phyloP scores from a whole-genome alignment of 2,113 vertebrate genomes.

The Notothenia coriiceps region DNA sequence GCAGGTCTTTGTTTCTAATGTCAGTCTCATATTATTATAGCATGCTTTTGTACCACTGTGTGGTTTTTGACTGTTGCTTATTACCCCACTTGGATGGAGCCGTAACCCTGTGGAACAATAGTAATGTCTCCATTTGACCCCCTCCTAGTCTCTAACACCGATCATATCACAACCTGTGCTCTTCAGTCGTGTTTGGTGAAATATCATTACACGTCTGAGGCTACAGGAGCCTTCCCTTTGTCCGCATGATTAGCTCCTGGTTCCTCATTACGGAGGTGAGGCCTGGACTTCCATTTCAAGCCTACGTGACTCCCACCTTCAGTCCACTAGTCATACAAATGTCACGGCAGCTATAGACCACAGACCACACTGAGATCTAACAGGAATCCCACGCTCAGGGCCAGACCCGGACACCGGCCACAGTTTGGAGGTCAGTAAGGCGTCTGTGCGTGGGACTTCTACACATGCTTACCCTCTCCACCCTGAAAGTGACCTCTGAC shows the following conservation, averaged over 20 bases:
- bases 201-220: slow-evolving; percentile 49
- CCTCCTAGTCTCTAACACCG: slow-evolving; percentile 5
- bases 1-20: too few species aligned
- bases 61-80: not conserved
- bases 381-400: slow-evolving; percentile 53
- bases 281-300: slow-evolving; percentile 65
- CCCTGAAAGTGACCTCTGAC: slow-evolving; percentile 65
- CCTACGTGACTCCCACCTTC: slow-evolving; percentile 72
- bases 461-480: slow-evolving; percentile 43
- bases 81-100: not conserved
- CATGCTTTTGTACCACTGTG: not conserved
- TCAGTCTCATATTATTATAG: not conserved
- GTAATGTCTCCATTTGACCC: slow-evolving; percentile 25
- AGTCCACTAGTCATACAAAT: slow-evolving; percentile 72
- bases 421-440: slow-evolving; percentile 32
- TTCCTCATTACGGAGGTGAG: slow-evolving; percentile 60
- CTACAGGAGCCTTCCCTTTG: slow-evolving; percentile 44
- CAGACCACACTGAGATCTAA: slow-evolving; percentile 41
- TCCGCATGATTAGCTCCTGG: slow-evolving; percentile 66
- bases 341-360: slow-evolving; percentile 57
- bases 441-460: slow-evolving; percentile 40
- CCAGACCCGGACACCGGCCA: slow-evolving; percentile 31
- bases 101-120: not conserved
- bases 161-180: slow-evolving; percentile 24
- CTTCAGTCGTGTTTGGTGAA: slow-evolving; percentile 43